Evolutionary conservation across 2,888 invertebrate genomes (phyloP).

Genomic region (Homarus gammarus): DNA sequence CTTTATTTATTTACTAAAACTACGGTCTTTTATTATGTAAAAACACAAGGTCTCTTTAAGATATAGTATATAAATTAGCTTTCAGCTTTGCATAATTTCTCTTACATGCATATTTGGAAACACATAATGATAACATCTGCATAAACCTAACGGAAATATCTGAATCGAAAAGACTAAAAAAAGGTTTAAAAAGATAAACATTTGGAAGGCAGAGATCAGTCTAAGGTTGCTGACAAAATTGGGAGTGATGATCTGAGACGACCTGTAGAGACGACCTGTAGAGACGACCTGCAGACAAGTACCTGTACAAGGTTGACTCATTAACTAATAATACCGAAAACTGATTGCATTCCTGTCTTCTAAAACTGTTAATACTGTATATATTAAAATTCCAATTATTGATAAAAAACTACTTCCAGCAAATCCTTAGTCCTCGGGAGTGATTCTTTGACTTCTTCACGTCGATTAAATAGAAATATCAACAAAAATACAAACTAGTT

Average conservation of each 20-base stretch:
- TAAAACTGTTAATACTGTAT: too few relatives aligned
- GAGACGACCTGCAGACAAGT: too few relatives aligned
- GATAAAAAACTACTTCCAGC: not conserved
- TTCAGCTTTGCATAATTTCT: constrained; percentile 55
- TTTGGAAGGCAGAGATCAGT: constrained; percentile 30
- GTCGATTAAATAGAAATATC: not conserved
- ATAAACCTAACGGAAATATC: constrained; percentile 9
- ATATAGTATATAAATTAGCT: constrained; percentile 67
- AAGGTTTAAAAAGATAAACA: constrained; percentile 31
- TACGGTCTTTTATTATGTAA: constrained; percentile 70
- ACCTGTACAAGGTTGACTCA: too few relatives aligned
- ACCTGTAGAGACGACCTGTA: too few relatives aligned
- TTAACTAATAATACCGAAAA: too few relatives aligned
- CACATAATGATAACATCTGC: constrained; percentile 35
- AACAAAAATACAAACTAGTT: not conserved
- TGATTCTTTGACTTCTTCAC: not conserved
- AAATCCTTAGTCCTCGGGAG: not conserved
- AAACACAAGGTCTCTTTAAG: constrained; percentile 44
- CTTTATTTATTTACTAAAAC: constrained; percentile 59
- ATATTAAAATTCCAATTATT: not conserved
- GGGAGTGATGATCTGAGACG: too few relatives aligned
- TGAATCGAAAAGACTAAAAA: constrained; percentile 1
- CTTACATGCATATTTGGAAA: constrained; percentile 55
- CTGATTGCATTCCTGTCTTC: too few relatives aligned
- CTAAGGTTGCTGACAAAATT: not conserved